phyloP scores from a whole-genome alignment of 2,797 vertebrate genomes.

The Acrocephalus scirpaceus region DNA sequence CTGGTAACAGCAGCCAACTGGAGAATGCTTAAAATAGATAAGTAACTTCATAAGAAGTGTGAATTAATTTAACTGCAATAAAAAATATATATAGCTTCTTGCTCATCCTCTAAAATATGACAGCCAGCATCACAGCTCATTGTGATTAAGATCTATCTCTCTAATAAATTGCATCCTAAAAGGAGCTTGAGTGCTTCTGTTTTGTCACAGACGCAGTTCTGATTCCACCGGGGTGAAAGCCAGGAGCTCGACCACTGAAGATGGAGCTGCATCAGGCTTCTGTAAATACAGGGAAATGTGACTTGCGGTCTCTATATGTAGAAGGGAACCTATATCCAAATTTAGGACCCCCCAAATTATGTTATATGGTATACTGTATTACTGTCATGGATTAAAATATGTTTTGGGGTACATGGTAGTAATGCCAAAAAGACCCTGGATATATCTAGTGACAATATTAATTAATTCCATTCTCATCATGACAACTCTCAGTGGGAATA shows the following conservation, averaged over 20 bases:
- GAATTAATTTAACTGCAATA: neutral
- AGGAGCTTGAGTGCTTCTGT: neutral
- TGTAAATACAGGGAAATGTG: neutral
- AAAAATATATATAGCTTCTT: neutral
- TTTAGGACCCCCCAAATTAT: neutral
- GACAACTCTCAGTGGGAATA: constrained; percentile 58
- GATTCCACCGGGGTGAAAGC: neutral
- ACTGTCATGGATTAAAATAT: neutral
- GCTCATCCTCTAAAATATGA: neutral
- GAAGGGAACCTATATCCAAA: neutral
- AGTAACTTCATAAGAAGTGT: neutral
- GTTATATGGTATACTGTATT: neutral
- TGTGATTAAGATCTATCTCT: neutral
- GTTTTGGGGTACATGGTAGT: constrained; percentile 30
- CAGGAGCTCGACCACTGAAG: neutral
- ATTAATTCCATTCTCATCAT: constrained; percentile 61
- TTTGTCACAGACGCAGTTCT: neutral
- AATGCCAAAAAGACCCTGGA: constrained; percentile 6
- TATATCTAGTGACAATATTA: neutral
- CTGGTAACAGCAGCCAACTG: neutral
- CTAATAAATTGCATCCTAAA: neutral
- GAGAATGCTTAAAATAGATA: neutral
- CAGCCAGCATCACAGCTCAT: neutral
- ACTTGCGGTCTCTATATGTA: accelerated
- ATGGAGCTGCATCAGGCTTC: neutral